A percentile compares a stretch with the other conserved stretches of the same genome.
Evolutionary conservation across 92 coral and sea anemone genomes (phyloP).

Genomic region (Umimayanthus chanpuru): DNA sequence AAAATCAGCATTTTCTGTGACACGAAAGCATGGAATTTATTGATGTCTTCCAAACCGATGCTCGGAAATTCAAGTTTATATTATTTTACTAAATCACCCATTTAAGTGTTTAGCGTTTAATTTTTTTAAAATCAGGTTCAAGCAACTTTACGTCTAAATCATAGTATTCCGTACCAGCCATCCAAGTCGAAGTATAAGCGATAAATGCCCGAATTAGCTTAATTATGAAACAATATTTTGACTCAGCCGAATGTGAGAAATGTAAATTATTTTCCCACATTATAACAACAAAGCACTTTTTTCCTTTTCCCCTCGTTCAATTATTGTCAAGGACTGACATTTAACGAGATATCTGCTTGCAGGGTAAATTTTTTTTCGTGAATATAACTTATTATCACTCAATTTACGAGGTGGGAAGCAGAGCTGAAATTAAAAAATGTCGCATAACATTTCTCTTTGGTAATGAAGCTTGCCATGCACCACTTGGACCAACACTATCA

Average conservation of each 20-base stretch:
- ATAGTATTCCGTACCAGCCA: background rate
- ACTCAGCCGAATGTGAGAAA: background rate
- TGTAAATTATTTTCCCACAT: background rate
- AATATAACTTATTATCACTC: background rate
- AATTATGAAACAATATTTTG: background rate
- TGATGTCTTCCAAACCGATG: background rate
- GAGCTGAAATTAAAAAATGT: too few species aligned
- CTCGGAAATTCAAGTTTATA: background rate
- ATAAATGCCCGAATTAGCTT: background rate
- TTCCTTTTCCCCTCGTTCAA: background rate
- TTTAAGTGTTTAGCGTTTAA: background rate
- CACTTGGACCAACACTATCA: too few species aligned
- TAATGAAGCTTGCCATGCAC: too few species aligned
- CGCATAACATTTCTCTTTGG: too few species aligned
- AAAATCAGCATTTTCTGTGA: background rate
- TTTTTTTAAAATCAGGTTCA: too few species aligned
- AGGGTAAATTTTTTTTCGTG: too few species aligned
- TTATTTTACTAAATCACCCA: too few species aligned
- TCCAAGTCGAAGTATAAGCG: background rate
- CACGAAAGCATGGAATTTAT: background rate
- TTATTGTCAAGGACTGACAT: background rate
- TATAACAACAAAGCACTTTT: background rate
- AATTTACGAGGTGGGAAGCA: too few species aligned
- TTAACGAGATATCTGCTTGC: too few species aligned
- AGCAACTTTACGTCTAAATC: background rate